Evolutionary conservation across 2,113 vertebrate genomes (phyloP).

Genomic region (Sinocyclocheilus grahami): DNA sequence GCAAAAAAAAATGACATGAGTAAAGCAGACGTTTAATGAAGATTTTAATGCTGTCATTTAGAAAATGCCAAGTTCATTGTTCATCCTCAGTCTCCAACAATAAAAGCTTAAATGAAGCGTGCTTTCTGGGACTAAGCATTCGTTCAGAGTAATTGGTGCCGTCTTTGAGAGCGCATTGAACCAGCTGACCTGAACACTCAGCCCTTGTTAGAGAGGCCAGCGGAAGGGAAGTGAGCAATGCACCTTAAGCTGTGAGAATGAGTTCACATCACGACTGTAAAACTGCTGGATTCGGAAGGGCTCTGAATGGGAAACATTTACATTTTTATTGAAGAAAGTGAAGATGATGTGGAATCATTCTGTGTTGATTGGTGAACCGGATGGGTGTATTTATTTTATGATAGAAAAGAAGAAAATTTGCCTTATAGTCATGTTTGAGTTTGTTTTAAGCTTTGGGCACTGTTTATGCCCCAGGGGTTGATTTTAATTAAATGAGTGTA

Average conservation of each 20-base stretch:
- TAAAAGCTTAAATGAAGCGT: slow-evolving; percentile 38
- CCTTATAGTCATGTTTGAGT: not conserved
- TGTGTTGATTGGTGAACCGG: not conserved
- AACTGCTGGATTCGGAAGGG: not conserved
- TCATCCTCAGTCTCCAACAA: slow-evolving; percentile 28
- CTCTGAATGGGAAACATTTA: not conserved
- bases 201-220: slow-evolving; percentile 28
- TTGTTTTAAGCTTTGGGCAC: not conserved
- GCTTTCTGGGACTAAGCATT: slow-evolving; percentile 38
- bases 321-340: not conserved
- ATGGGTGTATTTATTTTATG: not conserved
- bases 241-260: slow-evolving; percentile 10
- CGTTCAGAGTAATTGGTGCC: slow-evolving; percentile 22
- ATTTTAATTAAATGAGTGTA: not conserved
- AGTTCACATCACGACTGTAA: not conserved
- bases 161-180: slow-evolving; percentile 31
- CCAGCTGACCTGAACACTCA: slow-evolving; percentile 20
- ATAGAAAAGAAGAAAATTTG: too few species aligned
- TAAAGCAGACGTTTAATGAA: slow-evolving; percentile 61
- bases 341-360: not conserved
- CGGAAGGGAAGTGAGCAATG: slow-evolving; percentile 9
- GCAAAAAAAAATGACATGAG: not conserved
- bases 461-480: not conserved
- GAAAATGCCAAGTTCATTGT: slow-evolving; percentile 59
- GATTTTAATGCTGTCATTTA: slow-evolving; percentile 60